Conservation (phyloP, 2,797 vertebrate species). For the Melanotaenia boesemani region DNA sequence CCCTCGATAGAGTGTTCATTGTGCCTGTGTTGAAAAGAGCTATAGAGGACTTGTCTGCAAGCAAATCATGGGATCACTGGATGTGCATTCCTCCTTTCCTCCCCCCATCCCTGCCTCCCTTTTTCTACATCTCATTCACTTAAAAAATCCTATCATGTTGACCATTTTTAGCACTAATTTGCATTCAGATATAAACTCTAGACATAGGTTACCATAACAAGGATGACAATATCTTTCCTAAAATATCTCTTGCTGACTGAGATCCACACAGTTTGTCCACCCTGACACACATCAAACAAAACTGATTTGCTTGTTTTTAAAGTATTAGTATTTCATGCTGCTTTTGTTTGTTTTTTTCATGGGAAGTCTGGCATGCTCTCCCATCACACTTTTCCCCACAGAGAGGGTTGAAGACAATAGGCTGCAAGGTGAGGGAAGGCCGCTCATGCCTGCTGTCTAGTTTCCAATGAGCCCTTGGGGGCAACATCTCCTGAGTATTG, state of each 20-base stretch:
- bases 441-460: constrained; percentile 53
- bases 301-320: constrained; percentile 34
- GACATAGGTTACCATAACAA: neutral
- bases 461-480: constrained; percentile 63
- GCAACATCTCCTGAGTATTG: constrained; percentile 49
- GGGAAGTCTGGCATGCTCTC: constrained; percentile 11
- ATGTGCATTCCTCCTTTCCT: constrained; percentile 72
- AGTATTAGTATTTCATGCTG: constrained; percentile 8
- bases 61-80: constrained; percentile 80
- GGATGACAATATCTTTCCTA: neutral
- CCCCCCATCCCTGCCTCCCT: constrained; percentile 39
- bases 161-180: constrained; percentile 39
- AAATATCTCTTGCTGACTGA: neutral
- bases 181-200: constrained; percentile 10
- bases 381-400: constrained; percentile 14
- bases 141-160: constrained; percentile 31
- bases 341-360: constrained; percentile 31
- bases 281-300: constrained; percentile 25
- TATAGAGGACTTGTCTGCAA: constrained; percentile 68
- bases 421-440: constrained; percentile 41
- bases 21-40: constrained; percentile 74
- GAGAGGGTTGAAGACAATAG: constrained; percentile 60
- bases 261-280: constrained; percentile 9
- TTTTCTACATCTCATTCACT: constrained; percentile 33
- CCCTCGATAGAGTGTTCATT: constrained; percentile 82